A percentile compares a stretch with the other conserved stretches of the same genome.
Evolutionary conservation across 2,888 invertebrate genomes (phyloP).

Genomic region (Papilio protenor): DNA sequence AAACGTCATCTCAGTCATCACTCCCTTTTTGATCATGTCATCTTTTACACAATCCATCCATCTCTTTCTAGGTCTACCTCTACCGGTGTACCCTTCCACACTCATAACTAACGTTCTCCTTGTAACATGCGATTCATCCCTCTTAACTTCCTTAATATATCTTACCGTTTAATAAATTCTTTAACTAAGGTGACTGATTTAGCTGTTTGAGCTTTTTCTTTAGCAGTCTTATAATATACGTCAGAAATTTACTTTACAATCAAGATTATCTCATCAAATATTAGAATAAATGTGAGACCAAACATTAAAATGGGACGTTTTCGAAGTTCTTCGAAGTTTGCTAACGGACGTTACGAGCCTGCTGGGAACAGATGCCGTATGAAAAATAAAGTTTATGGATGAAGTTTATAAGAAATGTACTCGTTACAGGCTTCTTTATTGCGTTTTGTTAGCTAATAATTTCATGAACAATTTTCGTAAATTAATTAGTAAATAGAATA

Average conservation of each 20-base stretch:
- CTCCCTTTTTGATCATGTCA: too few relatives aligned
- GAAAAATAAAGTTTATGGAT: constrained; percentile 33
- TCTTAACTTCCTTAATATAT: background rate
- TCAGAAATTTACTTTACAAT: background rate
- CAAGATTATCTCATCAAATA: constrained; percentile 21
- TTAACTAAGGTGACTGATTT: background rate
- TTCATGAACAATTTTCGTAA: background rate
- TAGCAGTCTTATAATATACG: background rate
- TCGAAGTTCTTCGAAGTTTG: constrained; percentile 22
- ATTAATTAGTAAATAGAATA: background rate
- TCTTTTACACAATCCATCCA: too few relatives aligned
- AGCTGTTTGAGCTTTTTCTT: background rate
- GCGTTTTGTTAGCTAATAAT: constrained; percentile 8
- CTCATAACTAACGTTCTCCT: too few relatives aligned
- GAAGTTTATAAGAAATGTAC: constrained; percentile 34
- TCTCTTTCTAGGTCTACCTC: too few relatives aligned
- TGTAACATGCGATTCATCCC: too few relatives aligned
- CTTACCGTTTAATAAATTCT: too few relatives aligned
- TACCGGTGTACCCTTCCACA: too few relatives aligned
- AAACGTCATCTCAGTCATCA: too few relatives aligned
- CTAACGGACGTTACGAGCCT: constrained; percentile 18
- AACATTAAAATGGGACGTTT: constrained; percentile 30
- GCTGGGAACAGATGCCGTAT: constrained; percentile 35
- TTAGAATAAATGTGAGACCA: constrained; percentile 18
- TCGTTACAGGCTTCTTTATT: constrained; percentile 26